Evolutionary conservation across 2,888 invertebrate species (phyloP).

Genomic region (Thecophora atra): DNA sequence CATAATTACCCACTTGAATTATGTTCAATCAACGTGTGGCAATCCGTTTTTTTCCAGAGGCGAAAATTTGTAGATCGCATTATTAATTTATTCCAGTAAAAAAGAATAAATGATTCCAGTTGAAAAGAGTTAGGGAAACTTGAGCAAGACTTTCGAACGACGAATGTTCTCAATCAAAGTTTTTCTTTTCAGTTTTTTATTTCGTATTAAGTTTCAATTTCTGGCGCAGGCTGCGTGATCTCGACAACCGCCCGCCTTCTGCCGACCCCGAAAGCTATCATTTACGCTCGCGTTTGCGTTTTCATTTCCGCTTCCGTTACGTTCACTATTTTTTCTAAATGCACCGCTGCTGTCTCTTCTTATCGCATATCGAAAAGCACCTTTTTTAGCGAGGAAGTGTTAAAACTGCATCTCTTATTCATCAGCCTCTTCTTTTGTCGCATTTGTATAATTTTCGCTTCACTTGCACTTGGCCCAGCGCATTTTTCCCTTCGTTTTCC

Average conservation of each 20-base stretch:
- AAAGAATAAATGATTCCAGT: too few species aligned
- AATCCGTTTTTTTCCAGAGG: too few species aligned
- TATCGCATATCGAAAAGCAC: not conserved
- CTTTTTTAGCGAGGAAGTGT: not conserved
- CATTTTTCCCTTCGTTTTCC: not conserved
- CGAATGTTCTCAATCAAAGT: too few species aligned
- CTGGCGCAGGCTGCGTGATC: not conserved
- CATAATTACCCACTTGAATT: too few species aligned
- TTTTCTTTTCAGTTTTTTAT: too few species aligned
- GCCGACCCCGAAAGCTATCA: slow-evolving; percentile 24
- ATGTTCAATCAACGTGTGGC: too few species aligned
- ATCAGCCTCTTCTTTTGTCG: not conserved
- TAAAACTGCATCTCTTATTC: not conserved
- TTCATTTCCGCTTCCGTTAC: not conserved
- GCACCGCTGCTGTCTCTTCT: not conserved
- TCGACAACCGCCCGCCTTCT: not conserved
- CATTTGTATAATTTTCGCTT: slow-evolving; percentile 10
- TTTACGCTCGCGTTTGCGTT: slow-evolving; percentile 26
- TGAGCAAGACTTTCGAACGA: too few species aligned
- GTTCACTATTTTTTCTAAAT: not conserved
- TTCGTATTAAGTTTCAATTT: slow-evolving; percentile 22
- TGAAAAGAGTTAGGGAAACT: too few species aligned
- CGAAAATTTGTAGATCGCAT: too few species aligned
- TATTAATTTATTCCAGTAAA: too few species aligned
- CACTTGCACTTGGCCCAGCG: slow-evolving; percentile 16